Percentiles rank a stretch among this genome's conserved stretches.
phyloP scores from a whole-genome alignment of 1,140 invertebrate genomes.

The Bombus impatiens region DNA sequence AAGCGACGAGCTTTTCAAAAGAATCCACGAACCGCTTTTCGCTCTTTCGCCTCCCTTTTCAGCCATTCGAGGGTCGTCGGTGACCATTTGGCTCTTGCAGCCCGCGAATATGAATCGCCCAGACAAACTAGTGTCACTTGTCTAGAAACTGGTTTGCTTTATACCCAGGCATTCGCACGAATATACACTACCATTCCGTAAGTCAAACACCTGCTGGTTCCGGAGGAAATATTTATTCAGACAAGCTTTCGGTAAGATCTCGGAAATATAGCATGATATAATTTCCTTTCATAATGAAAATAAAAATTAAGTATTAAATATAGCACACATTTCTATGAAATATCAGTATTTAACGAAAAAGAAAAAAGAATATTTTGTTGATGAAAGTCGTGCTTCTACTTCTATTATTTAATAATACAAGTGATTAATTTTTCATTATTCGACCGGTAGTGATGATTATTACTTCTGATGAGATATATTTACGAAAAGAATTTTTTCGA shows the following conservation, averaged over 20 bases:
- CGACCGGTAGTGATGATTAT: no score
- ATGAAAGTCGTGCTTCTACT: not conserved
- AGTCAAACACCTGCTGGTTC: not conserved
- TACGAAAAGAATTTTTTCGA: no score
- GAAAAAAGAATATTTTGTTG: not conserved
- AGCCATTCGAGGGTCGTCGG: slow-evolving; percentile 5
- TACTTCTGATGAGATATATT: no score
- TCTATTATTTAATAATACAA: not conserved
- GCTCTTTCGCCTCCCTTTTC: slow-evolving; percentile 11
- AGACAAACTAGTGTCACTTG: not conserved
- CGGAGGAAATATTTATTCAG: no score
- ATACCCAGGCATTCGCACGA: not conserved
- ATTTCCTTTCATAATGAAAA: not conserved
- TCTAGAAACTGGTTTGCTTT: slow-evolving; percentile 20
- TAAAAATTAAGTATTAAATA: not conserved
- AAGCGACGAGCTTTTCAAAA: slow-evolving; percentile 25
- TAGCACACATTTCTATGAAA: not conserved
- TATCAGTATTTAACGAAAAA: not conserved
- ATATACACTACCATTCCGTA: not conserved
- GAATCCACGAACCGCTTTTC: slow-evolving; percentile 23
- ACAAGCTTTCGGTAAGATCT: no score
- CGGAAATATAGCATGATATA: not conserved
- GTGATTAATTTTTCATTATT: not conserved
- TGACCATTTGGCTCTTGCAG: slow-evolving; percentile 33
- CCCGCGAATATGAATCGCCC: not conserved